Conservation (phyloP, 2,113 vertebrate species). For the Panthera tigris region DNA sequence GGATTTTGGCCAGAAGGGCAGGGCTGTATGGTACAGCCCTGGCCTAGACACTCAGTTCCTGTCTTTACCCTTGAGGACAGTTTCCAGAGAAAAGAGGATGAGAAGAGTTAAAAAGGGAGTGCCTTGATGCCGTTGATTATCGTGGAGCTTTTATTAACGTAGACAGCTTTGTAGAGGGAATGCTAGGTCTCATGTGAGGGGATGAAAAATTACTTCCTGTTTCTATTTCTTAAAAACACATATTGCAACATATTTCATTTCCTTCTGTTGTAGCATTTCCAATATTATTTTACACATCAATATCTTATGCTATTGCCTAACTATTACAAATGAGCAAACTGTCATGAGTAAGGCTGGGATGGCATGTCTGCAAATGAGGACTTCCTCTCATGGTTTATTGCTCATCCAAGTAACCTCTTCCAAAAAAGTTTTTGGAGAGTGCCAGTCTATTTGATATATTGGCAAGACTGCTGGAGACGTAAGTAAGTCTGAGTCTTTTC, state of each 20-base stretch:
- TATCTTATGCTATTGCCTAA: background rate
- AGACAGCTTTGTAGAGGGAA: background rate
- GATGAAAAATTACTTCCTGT: background rate
- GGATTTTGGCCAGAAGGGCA: background rate
- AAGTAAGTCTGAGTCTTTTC: background rate
- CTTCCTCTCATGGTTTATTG: background rate
- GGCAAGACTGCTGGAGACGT: background rate
- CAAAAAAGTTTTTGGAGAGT: background rate
- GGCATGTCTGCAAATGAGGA: background rate
- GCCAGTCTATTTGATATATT: background rate
- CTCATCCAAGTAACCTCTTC: background rate
- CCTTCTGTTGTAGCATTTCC: background rate
- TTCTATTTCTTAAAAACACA: background rate
- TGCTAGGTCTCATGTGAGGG: background rate
- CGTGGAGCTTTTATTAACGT: slow-evolving; percentile 9
- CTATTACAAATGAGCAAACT: background rate
- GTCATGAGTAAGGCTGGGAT: background rate
- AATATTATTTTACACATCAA: background rate
- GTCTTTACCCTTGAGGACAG: background rate
- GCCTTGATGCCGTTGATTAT: background rate
- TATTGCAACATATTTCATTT: background rate
- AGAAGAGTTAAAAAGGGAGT: background rate
- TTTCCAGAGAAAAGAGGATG: background rate
- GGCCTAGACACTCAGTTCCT: background rate
- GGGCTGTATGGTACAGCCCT: background rate